Base-by-base conservation (phyloP, 2,113 vertebrate species). In the Argyrosomus japonicus region DNA sequence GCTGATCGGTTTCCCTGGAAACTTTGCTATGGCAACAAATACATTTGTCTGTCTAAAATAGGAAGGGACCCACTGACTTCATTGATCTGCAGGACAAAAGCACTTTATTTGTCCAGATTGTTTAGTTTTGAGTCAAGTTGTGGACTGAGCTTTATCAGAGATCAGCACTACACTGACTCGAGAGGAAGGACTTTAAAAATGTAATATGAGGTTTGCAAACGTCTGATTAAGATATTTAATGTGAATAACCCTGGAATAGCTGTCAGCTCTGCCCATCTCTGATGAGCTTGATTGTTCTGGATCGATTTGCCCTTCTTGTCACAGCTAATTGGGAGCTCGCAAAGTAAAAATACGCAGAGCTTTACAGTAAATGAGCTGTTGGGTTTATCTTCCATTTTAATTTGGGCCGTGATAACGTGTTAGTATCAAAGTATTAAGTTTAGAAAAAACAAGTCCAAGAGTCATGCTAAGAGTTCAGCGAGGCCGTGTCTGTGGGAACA, bases 1-100 rank as follows among this genome's bases (percentile, higher is more conserved):
- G 70, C 83, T 72, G 77, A 85, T 91, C 63, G 27, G 93, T 94
- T 92, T 88, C 92, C 94, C 64, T 93, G 94, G 94, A 91, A 88
- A 94, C 92, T 91, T 90, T 78, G 81, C 94, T 94, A 94, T 94
- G 92, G 93, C 90, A 94, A 95, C 93, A 92, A 93, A 89, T 90
- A 87, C 78, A 91, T 90, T 82, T 85, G 86, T 81, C 80, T 61
- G 75, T 75, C 86, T 90, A 86, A 91, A 89, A 93, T 69, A 90
- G 81, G 77, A 81, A 68, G 56, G 48, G 76, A 63, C 75, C 72
- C 69, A 74, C 80, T 79, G 88, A 89, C 85, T 91, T 85, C 76
- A 88, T 87, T 77, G 83, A 90, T 91, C 68, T 65, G 75, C 53
- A 19, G 72, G 62, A 90, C 73, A 87, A 72, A 86, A 75, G 58